phyloP scores from a whole-genome alignment of 2,113 vertebrate genomes.

The rat (Rattus norvegicus) region GRCr8 NC_086020.1:62517001-62517500 shows the following conservation, averaged over 20 bases:
- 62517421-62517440: slow-evolving; percentile 10
- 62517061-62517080: slow-evolving; percentile 46
- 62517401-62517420: neutral
- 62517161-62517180: slow-evolving; percentile 36
- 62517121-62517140: slow-evolving; percentile 67
- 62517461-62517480: neutral
- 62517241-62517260: neutral
- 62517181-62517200: neutral
- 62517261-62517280: neutral
- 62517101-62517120: slow-evolving; percentile 52
- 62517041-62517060: neutral
- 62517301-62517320: neutral
- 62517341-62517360: neutral
- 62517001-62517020: slow-evolving; percentile 54
- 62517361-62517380: neutral
- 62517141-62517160: slow-evolving; percentile 51
- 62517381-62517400: neutral
- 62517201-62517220: slow-evolving; percentile 30
- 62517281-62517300: neutral
- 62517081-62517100: slow-evolving; percentile 61
- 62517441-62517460: slow-evolving; percentile 41
- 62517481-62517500: slow-evolving; percentile 5
- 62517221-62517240: slow-evolving; percentile 16
- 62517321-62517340: neutral
- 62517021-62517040: slow-evolving; percentile 23